Evolutionary conservation across 1,140 invertebrate genomes (phyloP), one percentile per base, ranked within the genome.

Genomic region (Lanistes nyassanus): DNA sequence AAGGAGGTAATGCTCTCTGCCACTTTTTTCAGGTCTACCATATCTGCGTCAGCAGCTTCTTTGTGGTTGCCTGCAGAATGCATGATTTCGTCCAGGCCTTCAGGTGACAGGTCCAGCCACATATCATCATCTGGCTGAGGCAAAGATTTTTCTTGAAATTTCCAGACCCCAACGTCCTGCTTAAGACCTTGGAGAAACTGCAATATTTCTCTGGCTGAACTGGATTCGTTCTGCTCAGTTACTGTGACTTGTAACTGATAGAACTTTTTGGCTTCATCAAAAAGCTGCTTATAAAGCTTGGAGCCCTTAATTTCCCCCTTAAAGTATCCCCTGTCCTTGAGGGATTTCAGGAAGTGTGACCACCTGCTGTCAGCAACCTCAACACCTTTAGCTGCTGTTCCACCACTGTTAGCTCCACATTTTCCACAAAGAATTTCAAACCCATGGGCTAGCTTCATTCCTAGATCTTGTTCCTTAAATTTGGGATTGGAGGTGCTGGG

Each of bases 401-500:
- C 68, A 64, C 76, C 78, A 26, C 42, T n/a, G n/a, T n/a, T n/a
- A n/a, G n/a, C 70, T 34, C 75, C 51, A 79, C 79, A 84, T 76
- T 81, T 83, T 47, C 84, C 75, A 93, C 93, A 76, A n/a, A 98
- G 89, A 79, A 98, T 96, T 89, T 98, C 95, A 90, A 97, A 94
- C 6, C 96, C 97, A 90, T 94, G 96, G 39, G 95, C 94, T 82
- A 93, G 85, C 90, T 98, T 98, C 42, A 96, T 92, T 64, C 97
- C 97, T 53, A 98, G 89, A 76, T 93, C 90, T 85, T 94, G 92
- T 65, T 93, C 91, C 85, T 94, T 94, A 84, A 94, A 94, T 31
- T 93, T 90, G 26, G 91, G 86, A 81, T 91, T 92, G 19, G 90
- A 92, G 0, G 90, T 83, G 0, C 91, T 88, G 1, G 94, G 94